Evolutionary conservation across 2,888 invertebrate genomes (phyloP), one percentile per base, ranked within the genome.

Genomic region (Molorchus minor): DNA sequence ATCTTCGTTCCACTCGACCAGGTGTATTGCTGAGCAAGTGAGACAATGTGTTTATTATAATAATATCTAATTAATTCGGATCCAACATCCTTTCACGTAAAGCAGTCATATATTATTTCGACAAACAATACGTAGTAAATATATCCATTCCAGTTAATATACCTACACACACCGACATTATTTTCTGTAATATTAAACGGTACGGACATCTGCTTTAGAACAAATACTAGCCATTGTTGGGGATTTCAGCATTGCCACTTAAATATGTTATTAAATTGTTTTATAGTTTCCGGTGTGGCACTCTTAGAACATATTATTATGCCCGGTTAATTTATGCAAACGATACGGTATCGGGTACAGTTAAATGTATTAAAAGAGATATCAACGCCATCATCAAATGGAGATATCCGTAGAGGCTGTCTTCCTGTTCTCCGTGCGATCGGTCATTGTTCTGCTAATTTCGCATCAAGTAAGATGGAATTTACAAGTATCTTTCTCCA

Each of bases 231-330:
- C 77, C 71, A 79, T 79, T 79, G 79, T 79, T 79, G 75, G 71
- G 75, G 72, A 77, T 78, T 78, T 77, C 78, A 77, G 71, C 78
- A 75, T 72, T 73, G 69, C 75, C 75, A 76, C 77, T 79, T 77
- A 77, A 78, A 79, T 79, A 78, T 79, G 79, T 80, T 80, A 80
- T 80, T 80, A 80, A 80, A 79, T 78, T 79, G 79, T 76, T 80
- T 80, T 80, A 80, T 78, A 72, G 75, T 75, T 80, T 80, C 79
- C 79, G 77, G 75, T 71, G 62, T 71, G 69, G 68, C 68, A 72
- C 69, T 71, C 69, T 51, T 67, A 69, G 67, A 68, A 46, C 56
- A 57, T 69, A 73, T 75, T 71, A 72, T 74, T 71, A 73, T 70
- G 68, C 65, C 63, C 65, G 61, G 72, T 73, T 78, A 78, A 78